Conservation (phyloP, 1,140 invertebrate genomes). For the Tetramorium alpestre region DNA sequence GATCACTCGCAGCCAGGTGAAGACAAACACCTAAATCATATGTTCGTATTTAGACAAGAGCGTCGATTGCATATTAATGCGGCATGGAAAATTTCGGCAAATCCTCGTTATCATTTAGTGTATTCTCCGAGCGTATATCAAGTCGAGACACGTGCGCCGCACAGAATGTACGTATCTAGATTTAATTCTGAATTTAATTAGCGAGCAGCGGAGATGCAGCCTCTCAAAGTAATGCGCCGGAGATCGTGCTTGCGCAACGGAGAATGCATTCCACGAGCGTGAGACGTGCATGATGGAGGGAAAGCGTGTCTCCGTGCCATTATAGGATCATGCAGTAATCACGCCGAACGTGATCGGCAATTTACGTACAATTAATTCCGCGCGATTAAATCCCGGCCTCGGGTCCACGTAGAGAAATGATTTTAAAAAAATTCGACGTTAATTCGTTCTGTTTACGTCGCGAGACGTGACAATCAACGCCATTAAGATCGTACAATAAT, state of each 20-base stretch:
- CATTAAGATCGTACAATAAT: background rate
- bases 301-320: conserved; percentile 42
- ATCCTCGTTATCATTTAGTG: background rate
- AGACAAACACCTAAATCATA: background rate
- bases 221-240: background rate
- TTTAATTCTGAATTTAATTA: conserved; percentile 3
- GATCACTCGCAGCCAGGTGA: conserved; percentile 58
- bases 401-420: background rate
- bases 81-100: background rate
- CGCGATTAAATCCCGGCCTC: background rate
- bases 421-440: background rate
- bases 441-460: background rate
- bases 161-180: background rate
- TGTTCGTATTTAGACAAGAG: background rate
- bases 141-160: background rate
- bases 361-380: background rate
- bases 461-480: background rate
- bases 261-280: conserved; percentile 2
- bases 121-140: background rate
- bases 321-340: background rate
- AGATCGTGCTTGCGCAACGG: conserved; percentile 25
- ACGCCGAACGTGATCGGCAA: background rate
- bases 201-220: background rate
- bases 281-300: conserved; percentile 9
- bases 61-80: background rate